Evolutionary conservation across 2,888 invertebrate species (phyloP), one percentile per base, ranked within the genome.

Genomic region (Carcina quercana): DNA sequence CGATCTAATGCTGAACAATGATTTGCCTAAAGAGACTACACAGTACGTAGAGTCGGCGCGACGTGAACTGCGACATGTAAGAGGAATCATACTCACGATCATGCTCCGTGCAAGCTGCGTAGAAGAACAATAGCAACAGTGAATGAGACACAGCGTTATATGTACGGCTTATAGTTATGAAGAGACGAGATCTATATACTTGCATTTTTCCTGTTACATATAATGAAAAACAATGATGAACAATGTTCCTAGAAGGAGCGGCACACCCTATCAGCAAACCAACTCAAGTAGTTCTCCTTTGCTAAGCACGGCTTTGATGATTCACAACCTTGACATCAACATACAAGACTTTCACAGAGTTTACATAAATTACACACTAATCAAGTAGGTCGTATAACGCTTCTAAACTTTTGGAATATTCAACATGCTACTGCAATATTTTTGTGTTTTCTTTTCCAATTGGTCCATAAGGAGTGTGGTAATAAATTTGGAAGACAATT

Each of bases 101-200:
- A 92, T 92, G 91, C 91, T 91, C 91, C 92, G 91, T 91, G 92
- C 91, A 91, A 92, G 92, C 92, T 90, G 88, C 86, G 63, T 71
- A 74, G 73, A 78, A 87, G 86, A 85, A 87, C 86, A 87, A 87
- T 80, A 86, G 86, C 87, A 85, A 86, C 84, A 86, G 75, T 87
- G 72, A 84, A 86, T 87, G 85, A 86, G 85, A 72, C 63, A 74
- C 72, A 69, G 79, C 56, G 59, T 56, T 47, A 59, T 50, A 60
- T 47, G 45, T 50, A 57, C 49, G 59, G 59, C 61, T 38, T 36
- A 40, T 35, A 54, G 75, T 75, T 50, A 51, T 57, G 59, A 53
- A 53, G 37, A 47, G 48, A 59, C 59, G 54, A 54, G 40, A 38
- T 46, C 6, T 8, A 28, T 5, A 14, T 25, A 50, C 43, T 50